These are phyloP conservation scores for Acrocephalus kingi DNA, from an alignment of 2,113 vertebrate genomes.

Conservation along the genomic window DNA sequence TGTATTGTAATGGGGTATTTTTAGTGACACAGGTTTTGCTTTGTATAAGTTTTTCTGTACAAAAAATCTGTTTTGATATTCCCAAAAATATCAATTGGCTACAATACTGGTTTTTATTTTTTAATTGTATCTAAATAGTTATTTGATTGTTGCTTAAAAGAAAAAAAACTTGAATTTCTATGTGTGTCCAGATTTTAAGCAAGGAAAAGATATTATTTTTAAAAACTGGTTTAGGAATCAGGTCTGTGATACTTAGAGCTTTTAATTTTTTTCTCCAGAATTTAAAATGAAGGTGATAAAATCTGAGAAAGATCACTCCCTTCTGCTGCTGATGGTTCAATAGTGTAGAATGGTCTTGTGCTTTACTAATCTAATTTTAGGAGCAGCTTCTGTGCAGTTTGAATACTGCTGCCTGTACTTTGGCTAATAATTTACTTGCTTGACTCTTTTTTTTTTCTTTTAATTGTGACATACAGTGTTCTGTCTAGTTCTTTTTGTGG, in stretches of 20 bases:
- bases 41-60: not conserved
- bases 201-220: not conserved
- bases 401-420: not conserved
- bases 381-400: not conserved
- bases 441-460: not conserved
- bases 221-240: not conserved
- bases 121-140: not conserved
- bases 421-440: not conserved
- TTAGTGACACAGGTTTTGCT: not conserved
- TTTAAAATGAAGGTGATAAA: not conserved
- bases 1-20: not conserved
- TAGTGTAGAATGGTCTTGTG: not conserved
- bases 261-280: not conserved
- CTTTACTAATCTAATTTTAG: not conserved
- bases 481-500: not conserved
- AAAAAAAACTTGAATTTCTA: not conserved
- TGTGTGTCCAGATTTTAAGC: not conserved
- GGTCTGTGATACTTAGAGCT: not conserved
- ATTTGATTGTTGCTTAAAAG: not conserved
- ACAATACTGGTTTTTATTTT: not conserved
- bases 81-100: not conserved
- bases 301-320: not conserved
- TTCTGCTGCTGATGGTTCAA: not conserved
- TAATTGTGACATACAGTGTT: not conserved
- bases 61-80: not conserved